A percentile compares a stretch with the other conserved stretches of the same genome.
Evolutionary conservation across 2,113 vertebrate genomes (phyloP).

Genomic region (Cololabis saira): DNA sequence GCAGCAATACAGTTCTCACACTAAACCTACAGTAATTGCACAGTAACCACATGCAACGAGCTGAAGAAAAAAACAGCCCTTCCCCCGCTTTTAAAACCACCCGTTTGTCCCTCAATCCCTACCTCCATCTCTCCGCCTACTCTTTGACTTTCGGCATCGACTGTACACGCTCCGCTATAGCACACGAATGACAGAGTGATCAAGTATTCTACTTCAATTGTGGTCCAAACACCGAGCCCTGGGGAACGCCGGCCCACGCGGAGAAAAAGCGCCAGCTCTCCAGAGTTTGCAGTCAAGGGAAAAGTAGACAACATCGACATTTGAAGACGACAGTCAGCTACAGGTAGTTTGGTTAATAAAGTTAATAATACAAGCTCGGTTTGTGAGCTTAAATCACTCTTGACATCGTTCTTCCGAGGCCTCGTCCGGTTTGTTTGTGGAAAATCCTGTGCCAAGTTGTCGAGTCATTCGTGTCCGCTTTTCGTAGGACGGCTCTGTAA

Average conservation of each 20-base stretch:
- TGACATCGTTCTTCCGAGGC: conserved; percentile 16
- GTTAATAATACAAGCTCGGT: conserved; percentile 54
- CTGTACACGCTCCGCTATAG: conserved; percentile 9
- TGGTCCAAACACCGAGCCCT: conserved; percentile 45
- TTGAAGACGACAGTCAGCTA: conserved; percentile 53
- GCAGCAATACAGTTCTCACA: conserved; percentile 80
- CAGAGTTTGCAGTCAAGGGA: conserved; percentile 73
- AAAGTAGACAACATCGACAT: conserved; percentile 57
- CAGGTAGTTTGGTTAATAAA: conserved; percentile 77
- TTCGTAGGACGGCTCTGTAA: conserved; percentile 18
- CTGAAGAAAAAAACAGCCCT: conserved; percentile 32
- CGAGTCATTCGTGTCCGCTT: conserved; percentile 21
- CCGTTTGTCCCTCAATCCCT: conserved; percentile 43
- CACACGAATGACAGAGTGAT: conserved; percentile 24
- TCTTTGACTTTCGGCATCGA: conserved; percentile 55
- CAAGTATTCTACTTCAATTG: conserved; percentile 38
- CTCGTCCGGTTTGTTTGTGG: not conserved
- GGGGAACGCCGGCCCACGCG: conserved; percentile 40
- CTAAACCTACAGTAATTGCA: conserved; percentile 85
- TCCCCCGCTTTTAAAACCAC: not conserved
- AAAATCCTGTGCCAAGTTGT: conserved; percentile 26
- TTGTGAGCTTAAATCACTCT: conserved; percentile 24
- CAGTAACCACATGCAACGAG: conserved; percentile 75
- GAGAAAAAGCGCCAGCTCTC: conserved; percentile 31
- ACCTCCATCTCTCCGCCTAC: conserved; percentile 53